phyloP scores from a whole-genome alignment of 2,888 invertebrate genomes.

The Scaptomyza parva region DNA sequence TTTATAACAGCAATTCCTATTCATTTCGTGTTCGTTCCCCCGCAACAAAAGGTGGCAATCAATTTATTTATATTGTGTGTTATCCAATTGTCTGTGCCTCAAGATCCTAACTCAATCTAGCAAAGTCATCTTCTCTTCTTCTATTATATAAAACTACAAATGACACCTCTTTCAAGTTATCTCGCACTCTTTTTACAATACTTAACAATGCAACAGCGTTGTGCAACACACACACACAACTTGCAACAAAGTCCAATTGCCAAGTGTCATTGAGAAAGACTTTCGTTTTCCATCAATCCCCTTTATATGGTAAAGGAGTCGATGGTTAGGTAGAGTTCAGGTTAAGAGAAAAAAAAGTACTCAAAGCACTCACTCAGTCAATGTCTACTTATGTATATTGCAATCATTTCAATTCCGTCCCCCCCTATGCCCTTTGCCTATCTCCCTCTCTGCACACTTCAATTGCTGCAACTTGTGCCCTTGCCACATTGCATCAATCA shows the following conservation, averaged over 20 bases:
- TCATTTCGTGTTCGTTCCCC: too few relatives aligned
- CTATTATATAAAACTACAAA: slow-evolving; percentile 35
- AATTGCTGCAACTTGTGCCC: slow-evolving; percentile 61
- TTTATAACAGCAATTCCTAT: too few relatives aligned
- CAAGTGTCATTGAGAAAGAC: slow-evolving; percentile 67
- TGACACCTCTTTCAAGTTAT: not conserved
- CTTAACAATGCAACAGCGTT: slow-evolving; percentile 6
- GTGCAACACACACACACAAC: slow-evolving; percentile 20
- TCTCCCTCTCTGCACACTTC: not conserved
- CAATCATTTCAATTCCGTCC: too few relatives aligned
- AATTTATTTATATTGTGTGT: slow-evolving; percentile 33
- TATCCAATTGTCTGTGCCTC: slow-evolving; percentile 50
- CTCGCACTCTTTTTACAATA: slow-evolving; percentile 1
- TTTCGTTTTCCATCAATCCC: slow-evolving; percentile 74
- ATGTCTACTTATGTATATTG: slow-evolving; percentile 20
- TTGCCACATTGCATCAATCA: slow-evolving; percentile 76
- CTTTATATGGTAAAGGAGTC: slow-evolving; percentile 5
- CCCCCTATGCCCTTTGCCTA: too few relatives aligned
- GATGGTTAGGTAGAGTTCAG: not conserved
- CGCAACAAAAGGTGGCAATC: slow-evolving; percentile 14
- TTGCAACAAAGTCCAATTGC: slow-evolving; percentile 26
- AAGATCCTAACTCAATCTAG: slow-evolving; percentile 53
- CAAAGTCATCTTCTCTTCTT: not conserved
- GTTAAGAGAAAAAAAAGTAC: slow-evolving; percentile 1
- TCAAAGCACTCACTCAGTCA: slow-evolving; percentile 29